Base-by-base conservation (phyloP, 2,888 invertebrate species). In the Nomada hirtipes region DNA sequence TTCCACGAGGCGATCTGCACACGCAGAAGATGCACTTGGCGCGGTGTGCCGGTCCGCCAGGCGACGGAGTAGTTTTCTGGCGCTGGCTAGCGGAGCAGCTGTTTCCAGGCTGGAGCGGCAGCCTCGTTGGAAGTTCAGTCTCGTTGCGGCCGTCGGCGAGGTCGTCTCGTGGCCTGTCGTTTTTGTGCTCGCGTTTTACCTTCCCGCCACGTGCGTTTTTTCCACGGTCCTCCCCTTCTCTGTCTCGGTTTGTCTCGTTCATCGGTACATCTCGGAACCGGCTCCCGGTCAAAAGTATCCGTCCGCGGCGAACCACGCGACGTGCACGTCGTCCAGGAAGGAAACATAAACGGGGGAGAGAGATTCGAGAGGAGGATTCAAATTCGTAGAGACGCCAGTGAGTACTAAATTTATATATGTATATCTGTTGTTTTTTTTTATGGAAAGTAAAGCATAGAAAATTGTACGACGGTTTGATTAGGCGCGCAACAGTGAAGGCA, bases 101-200 rank as follows among this genome's bases (percentile, higher is more conserved):
- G 89, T 86, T 88, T 89, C 89, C 88, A 88, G 88, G 82, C 88
- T 88, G 88, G 87, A 82, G 79, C 87, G 74, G 72, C 79, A 55
- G 84, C 47, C 11, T 59, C 42, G 23, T 79, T 79, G 84, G 77
- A 82, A 78, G 80, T 87, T 88, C 89, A 90, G 90, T 90, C 84
- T 83, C 86, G 89, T 88, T 85, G 89, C 89, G 90, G 88, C 88
- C 89, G 88, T 85, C 89, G 89, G 59, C 82, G 88, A 85, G 86
- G 85, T 90, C 84, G 89, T 65, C 23, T 85, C 71, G 83, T 64
- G 72, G 52, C 47, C 63, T 61, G 69, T 60, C 70, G 74, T 82
- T 71, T 70, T 74, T 55, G 64, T 71, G 84, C 60, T 53, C 76
- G 64, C 73, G 63, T 65, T 74, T 50, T 55, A 23, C 64, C 63